Conservation (phyloP, 2,888 invertebrate species). For the Eupithecia dodoneata region DNA sequence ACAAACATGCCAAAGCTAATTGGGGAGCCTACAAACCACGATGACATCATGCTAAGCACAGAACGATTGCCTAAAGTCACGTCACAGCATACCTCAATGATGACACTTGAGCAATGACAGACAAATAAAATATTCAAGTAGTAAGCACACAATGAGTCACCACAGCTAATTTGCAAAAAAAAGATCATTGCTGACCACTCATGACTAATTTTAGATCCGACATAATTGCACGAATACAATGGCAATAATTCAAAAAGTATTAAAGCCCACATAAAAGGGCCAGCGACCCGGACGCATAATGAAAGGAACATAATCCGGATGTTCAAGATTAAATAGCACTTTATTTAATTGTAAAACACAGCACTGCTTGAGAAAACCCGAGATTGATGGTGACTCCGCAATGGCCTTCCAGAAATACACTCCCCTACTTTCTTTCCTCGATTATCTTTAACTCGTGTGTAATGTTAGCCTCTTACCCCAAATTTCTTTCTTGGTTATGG, state of each 20-base stretch:
- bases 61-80: conserved; percentile 53
- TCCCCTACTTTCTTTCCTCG: conserved; percentile 18
- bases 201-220: conserved; percentile 46
- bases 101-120: conserved; percentile 58
- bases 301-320: conserved; percentile 51
- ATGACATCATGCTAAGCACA: conserved; percentile 66
- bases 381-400: too few species aligned
- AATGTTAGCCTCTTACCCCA: conserved; percentile 1
- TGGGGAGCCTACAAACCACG: conserved; percentile 51
- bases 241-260: conserved; percentile 42
- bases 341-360: conserved; percentile 45
- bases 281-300: conserved; percentile 61
- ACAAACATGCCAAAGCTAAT: conserved; percentile 44
- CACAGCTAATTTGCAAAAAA: conserved; percentile 35
- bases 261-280: conserved; percentile 46
- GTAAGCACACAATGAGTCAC: conserved; percentile 52
- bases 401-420: too few species aligned
- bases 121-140: conserved; percentile 49
- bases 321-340: conserved; percentile 37
- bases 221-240: conserved; percentile 42
- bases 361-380: conserved; percentile 31
- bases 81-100: conserved; percentile 66
- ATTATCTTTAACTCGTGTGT: conserved; percentile 8
- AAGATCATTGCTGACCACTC: conserved; percentile 35
- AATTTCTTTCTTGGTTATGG: conserved; percentile 12